Percentiles rank a stretch among this genome's conserved stretches.
Conservation (phyloP, 2,888 invertebrate species). For the Esperia sulphurella region DNA sequence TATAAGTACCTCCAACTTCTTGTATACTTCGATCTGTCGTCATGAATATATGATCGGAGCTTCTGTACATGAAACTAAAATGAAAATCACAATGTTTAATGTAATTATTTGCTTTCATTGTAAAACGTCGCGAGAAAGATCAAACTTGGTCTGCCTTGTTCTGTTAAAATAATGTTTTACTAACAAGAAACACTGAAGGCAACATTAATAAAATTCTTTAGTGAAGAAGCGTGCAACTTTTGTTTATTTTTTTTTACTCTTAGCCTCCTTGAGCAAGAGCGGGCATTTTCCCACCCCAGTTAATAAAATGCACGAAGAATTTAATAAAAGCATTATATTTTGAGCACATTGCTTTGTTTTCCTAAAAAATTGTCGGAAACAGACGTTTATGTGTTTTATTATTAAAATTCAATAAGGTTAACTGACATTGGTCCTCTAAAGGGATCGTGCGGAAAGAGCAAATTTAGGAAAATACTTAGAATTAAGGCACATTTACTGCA, state of each 20-base stretch:
- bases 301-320: slow-evolving; percentile 67
- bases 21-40: no score
- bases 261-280: slow-evolving; percentile 50
- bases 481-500: no score
- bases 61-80: no score
- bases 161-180: slow-evolving; percentile 49
- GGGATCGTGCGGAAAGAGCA: no score
- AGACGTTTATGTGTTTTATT: slow-evolving; percentile 3
- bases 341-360: slow-evolving; percentile 25
- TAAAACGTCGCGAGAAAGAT: background rate
- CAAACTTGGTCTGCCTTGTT: background rate
- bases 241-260: slow-evolving; percentile 37
- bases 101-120: background rate
- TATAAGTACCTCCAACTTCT: no score
- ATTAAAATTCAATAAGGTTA: background rate
- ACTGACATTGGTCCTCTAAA: no score
- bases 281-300: slow-evolving; percentile 53
- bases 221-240: slow-evolving; percentile 61
- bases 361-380: slow-evolving; percentile 1
- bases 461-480: no score
- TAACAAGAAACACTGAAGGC: slow-evolving; percentile 46
- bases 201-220: slow-evolving; percentile 69
- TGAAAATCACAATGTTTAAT: background rate
- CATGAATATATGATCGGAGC: no score
- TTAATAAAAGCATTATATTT: slow-evolving; percentile 72